Conservation (phyloP, 2,888 invertebrate species). For the Clunio marinus region DNA sequence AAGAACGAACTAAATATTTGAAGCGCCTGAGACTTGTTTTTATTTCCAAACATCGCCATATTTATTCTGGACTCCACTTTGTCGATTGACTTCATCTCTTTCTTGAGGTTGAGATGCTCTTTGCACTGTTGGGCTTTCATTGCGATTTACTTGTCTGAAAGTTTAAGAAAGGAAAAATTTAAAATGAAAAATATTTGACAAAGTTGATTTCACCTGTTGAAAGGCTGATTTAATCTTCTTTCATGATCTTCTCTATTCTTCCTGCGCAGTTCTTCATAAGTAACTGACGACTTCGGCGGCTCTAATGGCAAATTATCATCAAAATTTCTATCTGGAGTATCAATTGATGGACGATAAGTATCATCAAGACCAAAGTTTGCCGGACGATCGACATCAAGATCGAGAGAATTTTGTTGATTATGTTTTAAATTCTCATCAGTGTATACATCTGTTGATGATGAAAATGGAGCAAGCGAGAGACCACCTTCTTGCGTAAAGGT, state of each 20-base stretch:
- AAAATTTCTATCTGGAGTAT: slow-evolving; percentile 50
- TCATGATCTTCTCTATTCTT: slow-evolving; percentile 64
- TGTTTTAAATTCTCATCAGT: slow-evolving; percentile 44
- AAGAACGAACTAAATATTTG: too few species aligned
- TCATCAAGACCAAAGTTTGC: slow-evolving; percentile 58
- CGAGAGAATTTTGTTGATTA: slow-evolving; percentile 46
- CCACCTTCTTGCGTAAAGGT: slow-evolving; percentile 51
- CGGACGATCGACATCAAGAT: slow-evolving; percentile 64
- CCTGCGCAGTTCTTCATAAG: slow-evolving; percentile 69
- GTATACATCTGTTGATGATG: slow-evolving; percentile 46
- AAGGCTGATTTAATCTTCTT: slow-evolving; percentile 44
- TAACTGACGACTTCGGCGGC: slow-evolving; percentile 53
- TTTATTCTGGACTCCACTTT: slow-evolving; percentile 45
- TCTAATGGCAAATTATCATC: slow-evolving; percentile 53
- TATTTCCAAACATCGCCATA: slow-evolving; percentile 51
- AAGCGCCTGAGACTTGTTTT: too few species aligned
- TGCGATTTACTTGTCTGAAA: too few species aligned
- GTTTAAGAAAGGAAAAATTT: too few species aligned
- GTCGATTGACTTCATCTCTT: slow-evolving; percentile 2
- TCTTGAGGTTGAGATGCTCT: slow-evolving; percentile 5
- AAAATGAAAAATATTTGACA: too few species aligned
- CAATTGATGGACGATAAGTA: slow-evolving; percentile 55
- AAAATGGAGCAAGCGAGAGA: slow-evolving; percentile 53
- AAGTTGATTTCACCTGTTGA: slow-evolving; percentile 41
- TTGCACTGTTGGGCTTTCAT: slow-evolving; percentile 43